Base-by-base conservation (phyloP, 2,797 vertebrate species). In the Squalus acanthias region DNA sequence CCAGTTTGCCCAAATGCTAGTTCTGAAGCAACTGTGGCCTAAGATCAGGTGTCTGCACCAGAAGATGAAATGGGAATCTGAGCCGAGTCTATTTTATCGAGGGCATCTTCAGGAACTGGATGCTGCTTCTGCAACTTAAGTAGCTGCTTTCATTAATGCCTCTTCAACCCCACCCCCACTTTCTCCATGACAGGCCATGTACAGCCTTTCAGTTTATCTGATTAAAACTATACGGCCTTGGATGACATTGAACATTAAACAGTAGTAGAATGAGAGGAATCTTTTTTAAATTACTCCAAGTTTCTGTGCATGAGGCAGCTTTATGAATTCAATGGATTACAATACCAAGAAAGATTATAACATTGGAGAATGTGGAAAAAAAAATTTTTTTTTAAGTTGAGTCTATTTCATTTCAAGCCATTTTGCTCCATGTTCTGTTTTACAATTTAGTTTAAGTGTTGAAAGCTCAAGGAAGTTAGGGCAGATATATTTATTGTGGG, bases 11-110 rank as follows among this genome's bases (percentile, higher is more conserved):
- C 97, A 96, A 97, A 97, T 98, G 97, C 97, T 97, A 96, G 96
- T 96, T 97, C 97, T 98, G 97, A 97, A 98, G 98, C 98, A 97
- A 97, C 97, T 96, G 96, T 97, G 97, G 97, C 97, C 97, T 97
- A 96, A 97, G 97, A 97, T 98, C 98, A 97, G 97, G 97, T 98
- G 97, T 98, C 97, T 97, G 92, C 96, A 98, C 97, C 53, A 9
- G 96, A 97, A 72, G 94, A 96, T 95, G 96, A 82, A 85, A 74
- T 3, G 26, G 72, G 96, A 97, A 97, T 97, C 87, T 95, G 79
- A 96, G 97, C 97, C 97, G 96, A 96, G 96, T 63, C 72, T 96
- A 95, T 96, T 96, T 96, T 87, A 60, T 96, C 87, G 74, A 96
- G 96, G 20, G 82, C 0, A 74, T 97, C 97, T 97, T 96, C 96